Conservation (phyloP, 2,113 vertebrate species). For the Corapipo altera region DNA sequence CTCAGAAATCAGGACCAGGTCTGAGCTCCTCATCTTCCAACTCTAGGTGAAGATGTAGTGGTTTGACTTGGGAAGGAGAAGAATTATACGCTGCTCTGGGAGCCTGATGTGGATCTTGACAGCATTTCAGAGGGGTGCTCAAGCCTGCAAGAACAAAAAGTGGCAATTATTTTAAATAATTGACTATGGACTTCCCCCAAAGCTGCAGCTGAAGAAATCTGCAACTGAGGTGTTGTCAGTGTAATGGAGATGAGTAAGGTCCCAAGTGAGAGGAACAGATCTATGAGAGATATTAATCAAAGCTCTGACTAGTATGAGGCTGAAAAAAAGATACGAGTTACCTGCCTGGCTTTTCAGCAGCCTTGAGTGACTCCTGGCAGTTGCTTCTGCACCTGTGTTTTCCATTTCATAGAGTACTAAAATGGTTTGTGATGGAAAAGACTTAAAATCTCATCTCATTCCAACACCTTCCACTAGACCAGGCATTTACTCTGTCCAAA, state of each 20-base stretch:
- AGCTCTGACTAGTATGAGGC: not conserved
- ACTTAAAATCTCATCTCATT: not conserved
- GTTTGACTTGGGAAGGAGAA: not conserved
- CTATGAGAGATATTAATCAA: not conserved
- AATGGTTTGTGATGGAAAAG: not conserved
- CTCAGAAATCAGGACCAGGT: not conserved
- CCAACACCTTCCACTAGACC: not conserved
- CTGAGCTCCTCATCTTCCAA: not conserved
- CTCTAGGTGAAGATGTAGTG: accelerated
- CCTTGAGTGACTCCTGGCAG: not conserved
- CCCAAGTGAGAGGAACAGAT: not conserved
- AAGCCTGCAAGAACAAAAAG: not conserved
- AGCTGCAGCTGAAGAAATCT: not conserved
- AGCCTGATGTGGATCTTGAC: not conserved
- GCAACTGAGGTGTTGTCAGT: not conserved
- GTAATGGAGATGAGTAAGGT: not conserved
- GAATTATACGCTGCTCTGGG: not conserved
- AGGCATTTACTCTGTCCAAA: not conserved
- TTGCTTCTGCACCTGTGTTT: not conserved
- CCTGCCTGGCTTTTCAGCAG: not conserved
- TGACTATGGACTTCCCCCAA: accelerated
- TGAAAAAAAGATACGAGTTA: not conserved
- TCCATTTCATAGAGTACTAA: not conserved
- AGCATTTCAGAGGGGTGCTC: accelerated
- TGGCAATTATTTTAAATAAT: not conserved